phyloP scores from a whole-genome alignment of 2,113 vertebrate genomes.

The Lycaon pictus region DNA sequence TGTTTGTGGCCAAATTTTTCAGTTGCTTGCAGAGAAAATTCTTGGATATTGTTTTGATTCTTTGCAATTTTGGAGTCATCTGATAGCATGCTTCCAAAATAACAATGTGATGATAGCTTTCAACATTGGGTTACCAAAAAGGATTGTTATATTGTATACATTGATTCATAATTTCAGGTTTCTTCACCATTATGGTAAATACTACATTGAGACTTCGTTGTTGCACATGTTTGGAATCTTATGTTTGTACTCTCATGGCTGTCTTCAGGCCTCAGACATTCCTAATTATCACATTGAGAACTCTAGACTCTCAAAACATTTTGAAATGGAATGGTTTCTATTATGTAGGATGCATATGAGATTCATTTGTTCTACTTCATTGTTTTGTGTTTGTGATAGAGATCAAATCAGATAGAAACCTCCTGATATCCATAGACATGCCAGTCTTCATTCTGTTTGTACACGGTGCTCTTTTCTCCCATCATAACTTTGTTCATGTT shows the following conservation, averaged over 20 bases:
- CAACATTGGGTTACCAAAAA: slow-evolving; percentile 58
- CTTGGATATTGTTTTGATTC: slow-evolving; percentile 69
- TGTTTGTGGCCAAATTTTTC: background rate
- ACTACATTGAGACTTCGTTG: slow-evolving; percentile 27
- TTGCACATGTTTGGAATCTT: slow-evolving; percentile 37
- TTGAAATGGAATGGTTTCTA: slow-evolving; percentile 60
- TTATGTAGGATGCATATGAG: slow-evolving; percentile 20
- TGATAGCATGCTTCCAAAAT: slow-evolving; percentile 64
- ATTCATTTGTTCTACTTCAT: slow-evolving; percentile 35
- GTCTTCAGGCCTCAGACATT: slow-evolving; percentile 59
- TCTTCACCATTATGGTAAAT: slow-evolving; percentile 52
- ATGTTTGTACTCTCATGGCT: slow-evolving; percentile 42
- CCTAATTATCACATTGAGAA: slow-evolving; percentile 35
- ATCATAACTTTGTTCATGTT: background rate
- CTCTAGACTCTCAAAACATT: slow-evolving; percentile 24
- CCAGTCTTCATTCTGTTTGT: background rate
- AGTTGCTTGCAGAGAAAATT: slow-evolving; percentile 52
- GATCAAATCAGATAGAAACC: background rate
- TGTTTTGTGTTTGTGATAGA: slow-evolving; percentile 38
- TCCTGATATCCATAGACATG: background rate
- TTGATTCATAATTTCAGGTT: slow-evolving; percentile 65
- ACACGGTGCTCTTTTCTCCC: background rate
- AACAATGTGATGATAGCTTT: slow-evolving; percentile 67
- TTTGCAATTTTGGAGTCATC: slow-evolving; percentile 66
- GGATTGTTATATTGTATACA: background rate